A percentile compares a stretch with the other conserved stretches of the same genome.
Evolutionary conservation across 1,140 invertebrate species (phyloP).

Genomic region (Pachyrhynchus sulphureomaculatus): DNA sequence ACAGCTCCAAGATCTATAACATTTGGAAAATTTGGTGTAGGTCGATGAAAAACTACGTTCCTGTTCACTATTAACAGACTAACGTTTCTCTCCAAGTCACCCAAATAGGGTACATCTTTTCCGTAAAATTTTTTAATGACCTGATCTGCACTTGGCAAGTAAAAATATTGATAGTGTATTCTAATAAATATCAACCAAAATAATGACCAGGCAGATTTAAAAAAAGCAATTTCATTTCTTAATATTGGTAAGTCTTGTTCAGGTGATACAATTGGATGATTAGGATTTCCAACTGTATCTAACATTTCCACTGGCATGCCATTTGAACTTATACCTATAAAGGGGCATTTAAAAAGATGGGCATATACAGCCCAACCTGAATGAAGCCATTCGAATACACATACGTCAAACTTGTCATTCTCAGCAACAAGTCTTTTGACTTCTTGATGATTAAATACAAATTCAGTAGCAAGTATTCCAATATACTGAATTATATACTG

Average conservation of each 20-base stretch:
- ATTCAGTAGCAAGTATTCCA: slow-evolving; percentile 2
- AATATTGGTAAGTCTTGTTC: slow-evolving; percentile 42
- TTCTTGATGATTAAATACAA: slow-evolving; percentile 13
- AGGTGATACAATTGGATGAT: slow-evolving; percentile 53
- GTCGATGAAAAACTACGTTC: slow-evolving; percentile 32
- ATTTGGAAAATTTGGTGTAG: slow-evolving; percentile 34
- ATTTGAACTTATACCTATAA: slow-evolving; percentile 42
- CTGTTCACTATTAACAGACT: slow-evolving; percentile 34
- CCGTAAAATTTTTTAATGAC: slow-evolving; percentile 52
- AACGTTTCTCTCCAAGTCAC: slow-evolving; percentile 32
- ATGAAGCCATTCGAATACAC: slow-evolving; percentile 37
- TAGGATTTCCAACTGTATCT: slow-evolving; percentile 41
- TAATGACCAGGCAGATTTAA: slow-evolving; percentile 48
- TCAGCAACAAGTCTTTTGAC: slow-evolving; percentile 33
- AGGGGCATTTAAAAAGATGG: slow-evolving; percentile 39
- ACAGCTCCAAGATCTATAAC: slow-evolving; percentile 43
- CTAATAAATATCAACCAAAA: slow-evolving; percentile 25
- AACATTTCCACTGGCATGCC: slow-evolving; percentile 20
- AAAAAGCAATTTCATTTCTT: slow-evolving; percentile 46
- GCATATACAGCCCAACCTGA: slow-evolving; percentile 31
- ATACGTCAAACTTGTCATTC: slow-evolving; percentile 29
- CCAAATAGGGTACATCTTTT: slow-evolving; percentile 39
- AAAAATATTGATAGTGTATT: slow-evolving; percentile 11
- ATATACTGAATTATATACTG: slow-evolving; percentile 8
- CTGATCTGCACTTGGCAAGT: slow-evolving; percentile 39